phyloP scores from a whole-genome alignment of 2,888 invertebrate species.

The Agrotis segetum region DNA sequence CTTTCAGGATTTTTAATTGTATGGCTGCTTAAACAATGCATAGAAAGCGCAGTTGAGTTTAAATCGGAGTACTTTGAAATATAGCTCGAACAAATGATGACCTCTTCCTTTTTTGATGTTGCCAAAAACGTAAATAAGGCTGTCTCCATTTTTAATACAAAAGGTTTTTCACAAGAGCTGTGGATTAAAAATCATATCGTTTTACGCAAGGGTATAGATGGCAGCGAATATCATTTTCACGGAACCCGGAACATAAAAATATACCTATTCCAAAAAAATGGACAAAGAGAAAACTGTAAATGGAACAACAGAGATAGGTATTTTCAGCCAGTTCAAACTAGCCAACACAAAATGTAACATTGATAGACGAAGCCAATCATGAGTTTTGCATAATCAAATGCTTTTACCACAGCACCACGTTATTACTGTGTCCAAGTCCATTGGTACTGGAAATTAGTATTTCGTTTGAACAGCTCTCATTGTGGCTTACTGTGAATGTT shows the following conservation, averaged over 20 bases:
- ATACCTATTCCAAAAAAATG: not conserved
- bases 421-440: conserved; percentile 40
- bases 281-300: conserved; percentile 5
- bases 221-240: not conserved
- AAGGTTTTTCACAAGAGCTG: conserved; percentile 2
- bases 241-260: not conserved
- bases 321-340: conserved; percentile 30
- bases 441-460: conserved; percentile 47
- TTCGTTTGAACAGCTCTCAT: conserved; percentile 29
- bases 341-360: conserved; percentile 42
- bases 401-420: conserved; percentile 40
- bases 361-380: conserved; percentile 52
- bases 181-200: conserved; percentile 16
- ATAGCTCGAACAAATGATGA: no score
- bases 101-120: no score
- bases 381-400: conserved; percentile 57
- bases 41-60: no score
- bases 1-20: no score
- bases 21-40: no score
- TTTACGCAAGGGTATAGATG: conserved; percentile 26
- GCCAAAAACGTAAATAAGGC: not conserved
- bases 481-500: conserved; percentile 33
- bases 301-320: conserved; percentile 22
- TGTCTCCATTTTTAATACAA: conserved; percentile 16
- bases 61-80: no score